Evolutionary conservation across 2,113 vertebrate genomes (phyloP).

Genomic region (Sceloporus tristichus): DNA sequence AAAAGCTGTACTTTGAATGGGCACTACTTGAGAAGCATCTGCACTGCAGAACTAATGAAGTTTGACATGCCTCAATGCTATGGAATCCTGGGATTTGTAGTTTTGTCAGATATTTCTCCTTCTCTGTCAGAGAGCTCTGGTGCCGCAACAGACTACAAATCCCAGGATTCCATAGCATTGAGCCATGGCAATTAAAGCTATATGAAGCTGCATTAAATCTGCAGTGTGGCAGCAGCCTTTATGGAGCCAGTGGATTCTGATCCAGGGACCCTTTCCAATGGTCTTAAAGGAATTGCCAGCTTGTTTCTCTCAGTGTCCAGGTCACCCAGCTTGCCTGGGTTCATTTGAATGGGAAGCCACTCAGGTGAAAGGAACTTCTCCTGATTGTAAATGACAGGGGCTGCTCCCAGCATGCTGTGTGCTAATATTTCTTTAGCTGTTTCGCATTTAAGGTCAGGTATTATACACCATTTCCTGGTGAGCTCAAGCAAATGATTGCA

Average conservation of each 20-base stretch:
- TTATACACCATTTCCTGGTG: constrained; percentile 54
- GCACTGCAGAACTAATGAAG: no score
- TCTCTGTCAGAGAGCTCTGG: no score
- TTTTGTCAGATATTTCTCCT: no score
- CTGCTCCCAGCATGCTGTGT: background rate
- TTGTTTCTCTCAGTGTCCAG: rapidly evolving
- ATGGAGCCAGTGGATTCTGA: background rate
- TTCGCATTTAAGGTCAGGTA: constrained; percentile 26
- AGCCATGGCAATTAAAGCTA: no score
- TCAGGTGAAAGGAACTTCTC: background rate
- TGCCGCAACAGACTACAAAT: no score
- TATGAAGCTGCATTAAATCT: no score
- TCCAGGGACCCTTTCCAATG: background rate
- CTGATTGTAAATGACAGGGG: constrained; percentile 5
- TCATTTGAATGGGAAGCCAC: background rate
- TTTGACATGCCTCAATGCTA: no score
- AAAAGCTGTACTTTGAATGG: no score
- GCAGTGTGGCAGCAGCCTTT: no score
- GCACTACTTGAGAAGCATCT: no score
- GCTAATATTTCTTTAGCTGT: constrained; percentile 32
- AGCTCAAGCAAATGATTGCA: constrained; percentile 67
- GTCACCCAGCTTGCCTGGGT: background rate
- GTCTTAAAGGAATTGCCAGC: rapidly evolving
- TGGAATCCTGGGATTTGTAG: no score
- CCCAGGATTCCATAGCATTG: no score